Percentiles rank a stretch among this genome's conserved stretches.
These are phyloP conservation scores for Paraplagusia blochii DNA, from an alignment of 2,113 vertebrate genomes.

Conservation along the genomic window DNA sequence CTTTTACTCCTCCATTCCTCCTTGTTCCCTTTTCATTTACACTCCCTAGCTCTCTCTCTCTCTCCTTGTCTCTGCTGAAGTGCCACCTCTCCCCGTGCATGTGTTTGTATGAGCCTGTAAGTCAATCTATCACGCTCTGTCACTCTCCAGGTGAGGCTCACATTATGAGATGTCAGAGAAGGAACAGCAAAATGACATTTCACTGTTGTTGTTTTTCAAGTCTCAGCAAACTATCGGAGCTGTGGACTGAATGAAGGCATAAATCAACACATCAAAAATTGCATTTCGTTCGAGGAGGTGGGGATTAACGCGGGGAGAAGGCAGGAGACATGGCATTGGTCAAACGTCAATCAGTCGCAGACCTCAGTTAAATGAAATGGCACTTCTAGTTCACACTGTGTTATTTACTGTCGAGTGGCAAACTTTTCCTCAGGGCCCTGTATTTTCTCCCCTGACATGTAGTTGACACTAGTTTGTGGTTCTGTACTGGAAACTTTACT, in stretches of 20 bases:
- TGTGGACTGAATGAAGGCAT: constrained; percentile 54
- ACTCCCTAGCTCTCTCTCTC: constrained; percentile 36
- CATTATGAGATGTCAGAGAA: constrained; percentile 60
- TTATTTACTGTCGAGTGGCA: constrained; percentile 47
- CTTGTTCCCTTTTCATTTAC: constrained; percentile 38
- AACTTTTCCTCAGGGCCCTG: constrained; percentile 26
- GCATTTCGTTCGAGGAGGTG: constrained; percentile 56
- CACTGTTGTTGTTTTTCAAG: constrained; percentile 67
- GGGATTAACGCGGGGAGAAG: constrained; percentile 60
- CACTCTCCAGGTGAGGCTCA: constrained; percentile 63
- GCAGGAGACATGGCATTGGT: constrained; percentile 58
- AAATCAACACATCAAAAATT: constrained; percentile 62
- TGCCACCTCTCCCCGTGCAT: constrained; percentile 12
- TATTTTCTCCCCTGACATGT: constrained; percentile 26
- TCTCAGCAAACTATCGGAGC: constrained; percentile 47
- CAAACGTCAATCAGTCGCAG: constrained; percentile 62
- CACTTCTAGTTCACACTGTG: constrained; percentile 31
- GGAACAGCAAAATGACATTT: constrained; percentile 63
- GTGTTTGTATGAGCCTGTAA: constrained; percentile 10
- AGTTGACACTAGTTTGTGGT: constrained; percentile 19
- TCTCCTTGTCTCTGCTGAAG: constrained; percentile 39
- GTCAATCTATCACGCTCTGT: constrained; percentile 66
- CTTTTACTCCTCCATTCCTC: constrained; percentile 15
- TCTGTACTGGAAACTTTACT: neutral
- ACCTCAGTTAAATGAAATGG: constrained; percentile 52